Evolutionary conservation across 2,888 invertebrate species (phyloP), one percentile per base, ranked within the genome.

Genomic region (Plagodis dolabraria): DNA sequence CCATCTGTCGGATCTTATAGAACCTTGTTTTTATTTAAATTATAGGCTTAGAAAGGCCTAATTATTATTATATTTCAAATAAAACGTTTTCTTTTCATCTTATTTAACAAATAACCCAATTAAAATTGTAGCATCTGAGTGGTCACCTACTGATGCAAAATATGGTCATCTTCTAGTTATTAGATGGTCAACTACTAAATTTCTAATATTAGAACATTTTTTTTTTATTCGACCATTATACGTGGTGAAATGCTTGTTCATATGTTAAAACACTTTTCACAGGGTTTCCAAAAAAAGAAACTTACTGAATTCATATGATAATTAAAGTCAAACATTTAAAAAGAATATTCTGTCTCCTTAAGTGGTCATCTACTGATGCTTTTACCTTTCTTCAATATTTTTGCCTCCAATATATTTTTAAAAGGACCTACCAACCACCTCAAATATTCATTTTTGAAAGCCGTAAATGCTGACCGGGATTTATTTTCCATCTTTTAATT

Each of bases 111-210:
- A 54, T 55, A 63, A 63, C 63, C 53, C 63, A 53, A 63, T 63
- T 63, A 58, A 63, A 63, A 63, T 44, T 63, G 34, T 38, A 48
- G 52, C 52, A 63, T 62, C 53, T 61, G 57, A 57, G 36, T 58
- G 57, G 62, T 62, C 58, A 62, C 33, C 62, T 58, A 62, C 62
- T 62, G 62, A 58, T 62, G 62, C 62, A 54, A 58, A 62, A 62
- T 62, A 62, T 54, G 62, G 62, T 62, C 62, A 62, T 58, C 63
- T 63, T 44, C 58, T 63, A 63, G 52, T 60, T 63, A 60, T 63
- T 63, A 53, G 57, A 60, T 63, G 60, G 63, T 60, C 63, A 63
- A 63, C 63, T 63, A 63, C 63, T 53, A 63, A 63, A 63, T 57
- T 44, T 57, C 60, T 60, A 60, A 63, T 60, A 63, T 53, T 53